phyloP scores from a whole-genome alignment of 2,797 vertebrate species.

The Eulemur albifrons region DNA sequence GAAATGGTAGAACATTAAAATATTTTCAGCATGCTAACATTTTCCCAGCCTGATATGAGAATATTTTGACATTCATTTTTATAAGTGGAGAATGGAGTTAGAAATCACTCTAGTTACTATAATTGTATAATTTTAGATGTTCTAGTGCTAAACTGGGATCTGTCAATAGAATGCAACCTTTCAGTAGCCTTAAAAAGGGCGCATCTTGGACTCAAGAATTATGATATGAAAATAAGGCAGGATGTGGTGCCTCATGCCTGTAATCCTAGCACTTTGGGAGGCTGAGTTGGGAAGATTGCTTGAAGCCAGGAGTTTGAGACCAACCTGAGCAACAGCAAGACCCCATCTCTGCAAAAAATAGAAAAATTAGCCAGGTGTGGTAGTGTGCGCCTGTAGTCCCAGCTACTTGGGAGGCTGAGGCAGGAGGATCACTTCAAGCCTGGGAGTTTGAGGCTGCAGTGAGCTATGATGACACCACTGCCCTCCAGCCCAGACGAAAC shows the following conservation, averaged over 20 bases:
- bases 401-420: neutral
- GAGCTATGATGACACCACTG: neutral
- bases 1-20: neutral
- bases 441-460: neutral
- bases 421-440: too few relatives aligned
- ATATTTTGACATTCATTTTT: slow-evolving; percentile 41
- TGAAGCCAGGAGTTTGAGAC: neutral
- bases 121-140: slow-evolving; percentile 31
- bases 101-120: neutral
- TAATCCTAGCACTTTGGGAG: neutral
- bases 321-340: neutral
- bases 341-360: neutral
- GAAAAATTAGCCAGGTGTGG: neutral
- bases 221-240: neutral
- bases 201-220: slow-evolving; percentile 42
- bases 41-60: slow-evolving; percentile 10
- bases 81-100: neutral
- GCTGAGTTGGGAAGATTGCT: neutral
- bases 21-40: neutral
- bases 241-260: neutral
- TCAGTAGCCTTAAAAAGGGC: neutral
- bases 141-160: neutral
- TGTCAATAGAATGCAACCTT: neutral
- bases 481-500: neutral
- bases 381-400: neutral